Evolutionary conservation across 2,888 invertebrate genomes (phyloP).

Genomic region (Sinotaia quadrata): DNA sequence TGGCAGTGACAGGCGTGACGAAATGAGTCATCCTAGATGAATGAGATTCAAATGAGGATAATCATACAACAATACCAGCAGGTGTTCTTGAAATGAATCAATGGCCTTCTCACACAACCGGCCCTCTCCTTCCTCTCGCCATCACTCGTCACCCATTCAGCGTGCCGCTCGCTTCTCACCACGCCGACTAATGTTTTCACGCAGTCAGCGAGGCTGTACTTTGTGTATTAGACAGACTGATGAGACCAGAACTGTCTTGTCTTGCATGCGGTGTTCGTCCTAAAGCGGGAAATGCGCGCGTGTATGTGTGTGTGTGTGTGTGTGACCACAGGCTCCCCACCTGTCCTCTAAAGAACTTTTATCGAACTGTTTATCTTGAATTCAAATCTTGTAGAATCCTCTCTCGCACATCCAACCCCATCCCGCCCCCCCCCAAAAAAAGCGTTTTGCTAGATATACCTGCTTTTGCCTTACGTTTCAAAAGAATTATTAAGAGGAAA

Average conservation of each 20-base stretch:
- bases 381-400: no score
- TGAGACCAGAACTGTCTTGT: conserved; percentile 16
- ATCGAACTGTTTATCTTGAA: no score
- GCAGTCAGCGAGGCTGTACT: conserved; percentile 2
- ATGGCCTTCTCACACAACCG: conserved; percentile 6
- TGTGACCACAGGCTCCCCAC: no score
- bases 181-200: neutral
- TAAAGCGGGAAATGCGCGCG: no score
- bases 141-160: neutral
- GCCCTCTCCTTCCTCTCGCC: neutral
- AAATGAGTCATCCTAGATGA: conserved; percentile 41
- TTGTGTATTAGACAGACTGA: conserved; percentile 19
- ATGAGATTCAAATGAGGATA: conserved; percentile 43
- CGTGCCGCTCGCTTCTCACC: neutral
- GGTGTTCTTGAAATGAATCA: conserved; percentile 38
- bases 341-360: no score
- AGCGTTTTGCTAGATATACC: no score
- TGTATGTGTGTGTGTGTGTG: no score
- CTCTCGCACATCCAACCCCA: no score
- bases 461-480: no score
- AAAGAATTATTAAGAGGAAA: no score
- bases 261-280: no score
- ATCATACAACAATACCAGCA: conserved; percentile 37
- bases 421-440: no score
- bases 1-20: conserved; percentile 26